phyloP scores from a whole-genome alignment of 1,140 invertebrate genomes.

The Cardiocondyla obscurior region DNA sequence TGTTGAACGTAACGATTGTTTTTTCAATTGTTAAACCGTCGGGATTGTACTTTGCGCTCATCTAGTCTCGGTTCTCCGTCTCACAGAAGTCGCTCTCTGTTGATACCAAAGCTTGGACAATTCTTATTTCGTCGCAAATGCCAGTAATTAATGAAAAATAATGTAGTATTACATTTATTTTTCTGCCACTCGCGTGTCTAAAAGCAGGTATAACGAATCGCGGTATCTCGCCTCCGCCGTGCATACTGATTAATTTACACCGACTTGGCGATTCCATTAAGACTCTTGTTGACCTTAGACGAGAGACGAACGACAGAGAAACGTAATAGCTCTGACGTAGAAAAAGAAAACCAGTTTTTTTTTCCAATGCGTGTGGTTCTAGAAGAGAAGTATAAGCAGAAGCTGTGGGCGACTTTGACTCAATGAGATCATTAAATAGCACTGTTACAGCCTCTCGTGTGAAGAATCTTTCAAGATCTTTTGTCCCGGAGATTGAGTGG shows the following conservation, averaged over 20 bases:
- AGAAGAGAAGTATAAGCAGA: neutral
- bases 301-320: neutral
- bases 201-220: conserved; percentile 4
- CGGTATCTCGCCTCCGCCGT: conserved; percentile 8
- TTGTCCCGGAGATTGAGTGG: neutral
- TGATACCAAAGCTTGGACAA: too few relatives aligned
- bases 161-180: conserved; percentile 28
- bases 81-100: too few relatives aligned
- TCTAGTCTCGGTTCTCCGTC: too few relatives aligned
- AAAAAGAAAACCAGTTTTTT: conserved; percentile 20
- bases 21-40: too few relatives aligned
- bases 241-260: conserved; percentile 47
- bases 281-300: conserved; percentile 35
- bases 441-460: neutral
- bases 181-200: neutral
- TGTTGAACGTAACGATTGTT: too few relatives aligned
- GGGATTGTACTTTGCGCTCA: too few relatives aligned
- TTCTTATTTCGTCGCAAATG: too few relatives aligned
- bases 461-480: too few relatives aligned
- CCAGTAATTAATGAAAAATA: too few relatives aligned
- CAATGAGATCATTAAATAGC: conserved; percentile 28
- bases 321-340: conserved; percentile 18
- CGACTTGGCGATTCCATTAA: conserved; percentile 27
- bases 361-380: conserved; percentile 16
- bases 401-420: conserved; percentile 4